Evolutionary conservation across 2,888 invertebrate genomes (phyloP).

Genomic region (Alloplasta piceator): DNA sequence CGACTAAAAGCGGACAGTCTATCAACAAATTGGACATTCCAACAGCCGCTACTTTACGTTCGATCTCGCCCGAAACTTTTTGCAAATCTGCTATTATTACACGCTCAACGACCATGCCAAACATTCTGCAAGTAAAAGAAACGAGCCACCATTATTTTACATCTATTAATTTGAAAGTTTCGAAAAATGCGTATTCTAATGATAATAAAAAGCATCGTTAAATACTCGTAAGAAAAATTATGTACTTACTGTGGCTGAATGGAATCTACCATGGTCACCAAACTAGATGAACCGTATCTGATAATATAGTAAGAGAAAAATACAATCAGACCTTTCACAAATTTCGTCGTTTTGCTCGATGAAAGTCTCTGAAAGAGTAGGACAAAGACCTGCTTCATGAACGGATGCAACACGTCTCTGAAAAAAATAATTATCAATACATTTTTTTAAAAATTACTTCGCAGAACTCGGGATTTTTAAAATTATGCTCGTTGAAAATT

Average conservation of each 20-base stretch:
- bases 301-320: constrained; percentile 95
- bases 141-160: constrained; percentile 3
- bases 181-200: too few species aligned
- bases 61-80: constrained; percentile 92
- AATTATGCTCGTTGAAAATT: too few species aligned
- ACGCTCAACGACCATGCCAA: constrained; percentile 97
- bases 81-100: constrained; percentile 94
- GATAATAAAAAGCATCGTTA: not conserved
- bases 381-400: constrained; percentile 94
- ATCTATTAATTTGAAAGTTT: not conserved
- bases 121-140: constrained; percentile 88
- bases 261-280: constrained; percentile 92
- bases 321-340: constrained; percentile 94
- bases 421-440: constrained; percentile 72
- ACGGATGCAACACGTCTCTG: constrained; percentile 90
- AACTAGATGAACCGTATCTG: constrained; percentile 89
- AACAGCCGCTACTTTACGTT: constrained; percentile 95
- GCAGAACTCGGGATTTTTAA: too few species aligned
- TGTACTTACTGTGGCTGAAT: constrained; percentile 91
- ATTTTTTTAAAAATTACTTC: too few species aligned
- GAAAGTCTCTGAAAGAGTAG: constrained; percentile 97
- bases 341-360: constrained; percentile 97
- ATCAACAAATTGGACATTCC: constrained; percentile 94
- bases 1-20: constrained; percentile 88
- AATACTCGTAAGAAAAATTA: constrained; percentile 23